Evolutionary conservation across 2,797 vertebrate species (phyloP).

Genomic region (Todus mexicanus): DNA sequence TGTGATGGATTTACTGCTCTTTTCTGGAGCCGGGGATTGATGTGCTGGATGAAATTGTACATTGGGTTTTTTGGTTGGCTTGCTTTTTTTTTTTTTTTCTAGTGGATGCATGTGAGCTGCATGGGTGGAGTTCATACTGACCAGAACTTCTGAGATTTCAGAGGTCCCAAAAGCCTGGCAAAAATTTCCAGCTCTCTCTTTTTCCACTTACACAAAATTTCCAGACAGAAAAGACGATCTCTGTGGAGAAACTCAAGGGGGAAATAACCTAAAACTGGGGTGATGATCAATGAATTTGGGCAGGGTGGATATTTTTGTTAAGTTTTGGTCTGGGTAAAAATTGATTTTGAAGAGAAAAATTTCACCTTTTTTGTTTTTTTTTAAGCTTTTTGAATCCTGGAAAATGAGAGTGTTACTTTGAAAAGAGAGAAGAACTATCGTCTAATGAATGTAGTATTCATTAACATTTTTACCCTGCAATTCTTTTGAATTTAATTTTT

Average conservation of each 20-base stretch:
- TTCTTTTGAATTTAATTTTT: neutral
- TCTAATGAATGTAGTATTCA: neutral
- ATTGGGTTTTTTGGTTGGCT: neutral
- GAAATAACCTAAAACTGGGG: neutral
- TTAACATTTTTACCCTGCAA: neutral
- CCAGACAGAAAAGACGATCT: neutral
- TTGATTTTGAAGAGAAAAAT: neutral
- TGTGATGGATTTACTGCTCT: neutral
- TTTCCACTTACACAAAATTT: neutral
- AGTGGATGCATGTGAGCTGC: neutral
- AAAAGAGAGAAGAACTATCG: neutral
- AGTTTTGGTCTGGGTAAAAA: neutral
- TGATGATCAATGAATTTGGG: rapidly evolving
- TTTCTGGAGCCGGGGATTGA: neutral
- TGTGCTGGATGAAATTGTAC: neutral
- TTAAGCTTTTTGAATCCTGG: neutral
- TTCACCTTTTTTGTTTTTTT: neutral
- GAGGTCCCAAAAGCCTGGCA: neutral
- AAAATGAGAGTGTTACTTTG: neutral
- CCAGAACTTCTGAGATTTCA: neutral
- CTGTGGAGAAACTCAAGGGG: neutral
- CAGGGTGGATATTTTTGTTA: neutral
- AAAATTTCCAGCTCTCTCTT: neutral
- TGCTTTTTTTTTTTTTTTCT: neutral
- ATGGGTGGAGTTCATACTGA: neutral